Percentiles rank a stretch among this genome's conserved stretches.
phyloP scores from a whole-genome alignment of 2,113 vertebrate genomes.

The Caretta caretta region DNA sequence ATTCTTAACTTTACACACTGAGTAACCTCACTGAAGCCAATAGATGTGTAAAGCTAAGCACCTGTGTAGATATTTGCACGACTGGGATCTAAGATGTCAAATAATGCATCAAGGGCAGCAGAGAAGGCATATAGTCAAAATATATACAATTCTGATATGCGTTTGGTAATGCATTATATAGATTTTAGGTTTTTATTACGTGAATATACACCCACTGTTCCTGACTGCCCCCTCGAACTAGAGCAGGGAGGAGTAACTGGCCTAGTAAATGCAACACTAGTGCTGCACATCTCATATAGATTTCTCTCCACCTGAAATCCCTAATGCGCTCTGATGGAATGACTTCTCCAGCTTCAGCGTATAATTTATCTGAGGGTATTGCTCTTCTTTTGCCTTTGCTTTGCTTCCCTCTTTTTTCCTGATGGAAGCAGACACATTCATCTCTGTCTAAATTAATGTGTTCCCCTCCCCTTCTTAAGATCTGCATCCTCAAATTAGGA shows the following conservation, averaged over 20 bases:
- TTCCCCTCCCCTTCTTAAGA: constrained; percentile 40
- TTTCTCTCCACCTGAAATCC: constrained; percentile 4
- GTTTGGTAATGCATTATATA: neutral
- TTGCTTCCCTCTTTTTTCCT: neutral
- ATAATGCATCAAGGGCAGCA: neutral
- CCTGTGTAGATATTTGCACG: neutral
- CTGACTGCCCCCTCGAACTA: neutral
- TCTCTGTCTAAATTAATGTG: constrained; percentile 43
- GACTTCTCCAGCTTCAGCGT: neutral
- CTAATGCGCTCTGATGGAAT: neutral
- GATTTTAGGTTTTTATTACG: neutral
- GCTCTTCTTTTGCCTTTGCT: neutral
- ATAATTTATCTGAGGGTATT: neutral
- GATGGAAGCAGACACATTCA: constrained; percentile 33
- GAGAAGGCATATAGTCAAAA: neutral
- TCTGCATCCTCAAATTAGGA: constrained; percentile 55
- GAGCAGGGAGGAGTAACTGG: neutral
- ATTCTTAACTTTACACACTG: neutral
- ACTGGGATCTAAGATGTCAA: neutral
- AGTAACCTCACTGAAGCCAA: neutral
- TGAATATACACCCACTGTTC: neutral
- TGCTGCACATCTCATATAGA: neutral
- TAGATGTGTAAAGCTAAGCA: neutral
- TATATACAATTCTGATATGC: neutral
- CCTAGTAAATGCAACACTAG: neutral